A percentile compares a stretch with the other conserved stretches of the same genome.
Evolutionary conservation across 2,888 invertebrate genomes (phyloP).

Genomic region (Melikaiella ostensackeni): DNA sequence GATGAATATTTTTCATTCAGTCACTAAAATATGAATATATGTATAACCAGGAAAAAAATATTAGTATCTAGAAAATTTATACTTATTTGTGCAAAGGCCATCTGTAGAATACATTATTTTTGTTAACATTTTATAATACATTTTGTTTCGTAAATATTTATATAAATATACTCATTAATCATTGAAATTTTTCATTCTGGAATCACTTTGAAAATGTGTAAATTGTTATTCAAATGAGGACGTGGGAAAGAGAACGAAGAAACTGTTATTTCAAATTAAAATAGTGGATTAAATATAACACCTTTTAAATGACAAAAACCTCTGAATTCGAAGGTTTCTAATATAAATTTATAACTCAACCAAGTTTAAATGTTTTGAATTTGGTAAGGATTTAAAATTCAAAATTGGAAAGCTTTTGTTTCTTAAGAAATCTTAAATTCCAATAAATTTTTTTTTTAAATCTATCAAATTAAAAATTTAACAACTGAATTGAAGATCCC

Average conservation of each 20-base stretch:
- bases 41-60: not conserved
- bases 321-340: no score
- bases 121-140: not conserved
- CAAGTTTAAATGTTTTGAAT: no score
- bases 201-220: not conserved
- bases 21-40: not conserved
- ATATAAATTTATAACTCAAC: no score
- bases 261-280: not conserved
- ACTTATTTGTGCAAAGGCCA: not conserved
- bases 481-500: no score
- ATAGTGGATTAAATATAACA: not conserved
- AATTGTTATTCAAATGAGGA: not conserved
- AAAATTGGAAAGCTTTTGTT: no score
- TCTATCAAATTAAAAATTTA: no score
- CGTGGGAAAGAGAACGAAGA: not conserved
- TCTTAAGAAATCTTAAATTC: no score
- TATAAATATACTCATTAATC: not conserved
- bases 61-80: not conserved
- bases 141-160: not conserved
- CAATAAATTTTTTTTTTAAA: no score
- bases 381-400: no score
- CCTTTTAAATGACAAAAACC: no score
- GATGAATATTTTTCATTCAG: conserved; percentile 8
- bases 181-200: not conserved
- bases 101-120: not conserved